Evolutionary conservation across 2,113 vertebrate species (phyloP).

Genomic region (Rafetus swinhoei): DNA sequence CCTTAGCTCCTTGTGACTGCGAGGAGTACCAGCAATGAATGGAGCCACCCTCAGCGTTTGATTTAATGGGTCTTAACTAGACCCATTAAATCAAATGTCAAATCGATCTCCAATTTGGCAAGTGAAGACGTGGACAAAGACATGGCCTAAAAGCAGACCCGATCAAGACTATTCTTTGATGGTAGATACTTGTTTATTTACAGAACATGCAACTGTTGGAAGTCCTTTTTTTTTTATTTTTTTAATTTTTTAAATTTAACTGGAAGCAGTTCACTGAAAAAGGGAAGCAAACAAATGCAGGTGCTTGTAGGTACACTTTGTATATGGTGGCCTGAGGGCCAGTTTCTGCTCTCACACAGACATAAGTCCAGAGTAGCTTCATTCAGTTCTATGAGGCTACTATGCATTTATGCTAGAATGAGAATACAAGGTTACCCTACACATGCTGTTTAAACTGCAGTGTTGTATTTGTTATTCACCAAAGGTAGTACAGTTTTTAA

Average conservation of each 20-base stretch:
- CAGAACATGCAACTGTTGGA: neutral
- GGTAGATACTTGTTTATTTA: neutral
- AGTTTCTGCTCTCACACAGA: neutral
- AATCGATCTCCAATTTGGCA: too few relatives aligned
- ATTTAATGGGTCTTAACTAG: too few relatives aligned
- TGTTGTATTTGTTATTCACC: neutral
- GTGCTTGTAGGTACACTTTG: neutral
- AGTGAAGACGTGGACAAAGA: too few relatives aligned
- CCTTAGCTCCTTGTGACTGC: too few relatives aligned
- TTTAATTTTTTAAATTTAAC: too few relatives aligned
- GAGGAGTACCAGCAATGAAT: too few relatives aligned
- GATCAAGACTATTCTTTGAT: neutral
- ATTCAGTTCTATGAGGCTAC: neutral
- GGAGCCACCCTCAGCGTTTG: too few relatives aligned
- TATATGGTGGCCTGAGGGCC: neutral
- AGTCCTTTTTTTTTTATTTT: too few relatives aligned
- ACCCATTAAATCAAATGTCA: too few relatives aligned
- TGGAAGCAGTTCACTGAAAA: neutral
- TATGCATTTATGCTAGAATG: neutral
- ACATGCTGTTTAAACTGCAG: neutral
- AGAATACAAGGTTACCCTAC: neutral
- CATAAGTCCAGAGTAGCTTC: neutral
- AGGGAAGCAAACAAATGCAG: neutral
- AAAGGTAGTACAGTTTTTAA: neutral
- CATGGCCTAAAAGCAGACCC: neutral